Conservation (phyloP, 2,888 invertebrate genomes). For the Cylloceria caligata region DNA sequence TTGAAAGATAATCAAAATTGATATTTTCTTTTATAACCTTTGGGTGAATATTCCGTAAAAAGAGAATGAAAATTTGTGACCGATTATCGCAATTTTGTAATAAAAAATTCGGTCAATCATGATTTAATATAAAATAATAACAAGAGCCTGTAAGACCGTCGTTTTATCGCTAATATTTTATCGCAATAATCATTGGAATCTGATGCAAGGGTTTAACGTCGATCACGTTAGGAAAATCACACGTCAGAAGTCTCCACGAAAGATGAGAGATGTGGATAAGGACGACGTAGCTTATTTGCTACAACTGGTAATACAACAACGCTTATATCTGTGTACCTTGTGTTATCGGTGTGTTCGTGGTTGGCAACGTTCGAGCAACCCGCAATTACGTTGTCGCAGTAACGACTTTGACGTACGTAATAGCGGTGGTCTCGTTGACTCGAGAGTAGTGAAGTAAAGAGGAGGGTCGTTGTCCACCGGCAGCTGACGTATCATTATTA, state of each 20-base stretch:
- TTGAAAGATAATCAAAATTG: too few relatives aligned
- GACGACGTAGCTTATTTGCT: constrained; percentile 43
- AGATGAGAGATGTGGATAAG: constrained; percentile 50
- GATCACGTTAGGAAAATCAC: constrained; percentile 48
- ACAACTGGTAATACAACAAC: constrained; percentile 21
- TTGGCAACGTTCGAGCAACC: constrained; percentile 67
- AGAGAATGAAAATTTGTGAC: too few relatives aligned
- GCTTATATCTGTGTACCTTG: constrained; percentile 3
- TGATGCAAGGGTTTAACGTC: constrained; percentile 33
- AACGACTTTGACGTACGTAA: constrained; percentile 65
- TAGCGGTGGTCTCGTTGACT: constrained; percentile 58
- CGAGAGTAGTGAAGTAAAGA: constrained; percentile 47
- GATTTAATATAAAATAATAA: background rate
- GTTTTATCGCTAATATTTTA: constrained; percentile 41
- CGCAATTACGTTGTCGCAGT: constrained; percentile 72
- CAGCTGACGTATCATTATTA: constrained; percentile 64
- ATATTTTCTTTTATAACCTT: too few relatives aligned
- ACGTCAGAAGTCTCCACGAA: constrained; percentile 35
- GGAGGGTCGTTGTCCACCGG: constrained; percentile 63
- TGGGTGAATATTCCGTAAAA: too few relatives aligned
- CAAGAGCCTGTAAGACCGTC: background rate
- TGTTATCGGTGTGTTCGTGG: constrained; percentile 65
- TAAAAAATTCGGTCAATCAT: background rate
- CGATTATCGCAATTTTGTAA: background rate
- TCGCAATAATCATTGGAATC: constrained; percentile 43